Evolutionary conservation across 1,140 invertebrate genomes (phyloP), one percentile per base, ranked within the genome.

Genomic region (Drosophila mauritiana): DNA sequence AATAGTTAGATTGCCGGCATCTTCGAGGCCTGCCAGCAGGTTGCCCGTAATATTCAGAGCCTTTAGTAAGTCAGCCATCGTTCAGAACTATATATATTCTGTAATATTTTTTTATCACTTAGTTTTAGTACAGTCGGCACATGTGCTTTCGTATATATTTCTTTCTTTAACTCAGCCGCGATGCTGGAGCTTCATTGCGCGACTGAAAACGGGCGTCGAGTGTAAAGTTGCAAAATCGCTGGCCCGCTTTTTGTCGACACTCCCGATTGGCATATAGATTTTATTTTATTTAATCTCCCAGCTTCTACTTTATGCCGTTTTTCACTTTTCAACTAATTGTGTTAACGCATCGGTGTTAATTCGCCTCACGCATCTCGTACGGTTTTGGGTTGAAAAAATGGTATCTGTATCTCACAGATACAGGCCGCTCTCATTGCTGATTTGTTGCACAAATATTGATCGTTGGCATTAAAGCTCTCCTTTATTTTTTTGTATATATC

Each of bases 311-410:
- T 70, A 57, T 75, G 69, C 59, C 43, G 67, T 68, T 83, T 82
- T 88, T 83, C 83, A 89, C 84, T 89, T 84, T 89, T 84, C 40
- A 80, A 80, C 84, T 89, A 91, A 88, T 84, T 88, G 83, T 76
- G 82, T 91, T 91, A 91, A 79, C 88, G 78, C 68, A 49, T 54
- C 70, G 65, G 80, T 88, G 88, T 81, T 91, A 91, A 91, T 91
- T 80, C 73, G 73, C 55, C 49, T 77, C 88, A 83, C 83, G 83
- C 83, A 88, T 79, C 62, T 64, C 67, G 37, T 40, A 45, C 62
- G 46, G 49, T 31, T 31, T 20, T 22, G 46, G 27, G 42, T 70
- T 57, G 43, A 48, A 49, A 48, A 49, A 70, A 49, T 4, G 52
- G 49, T 80, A 78, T 72, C 65, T 89, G 73, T 73, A 79, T 83